These are phyloP conservation scores for Centropyge bicolor DNA, from an alignment of 2,797 vertebrate genomes.

Conservation along the genomic window DNA sequence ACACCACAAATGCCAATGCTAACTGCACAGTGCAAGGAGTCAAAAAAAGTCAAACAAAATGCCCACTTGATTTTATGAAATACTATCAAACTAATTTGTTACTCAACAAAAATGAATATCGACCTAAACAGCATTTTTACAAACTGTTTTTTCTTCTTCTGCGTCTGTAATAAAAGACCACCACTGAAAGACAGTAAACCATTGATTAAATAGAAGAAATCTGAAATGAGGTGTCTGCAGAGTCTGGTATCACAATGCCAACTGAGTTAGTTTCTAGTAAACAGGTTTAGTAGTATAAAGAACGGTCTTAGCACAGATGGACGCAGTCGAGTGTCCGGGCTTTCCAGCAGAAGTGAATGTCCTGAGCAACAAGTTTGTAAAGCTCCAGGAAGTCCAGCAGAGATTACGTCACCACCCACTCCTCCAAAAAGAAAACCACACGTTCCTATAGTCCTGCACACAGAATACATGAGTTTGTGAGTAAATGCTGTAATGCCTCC, in stretches of 20 bases:
- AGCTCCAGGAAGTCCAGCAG: neutral
- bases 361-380: neutral
- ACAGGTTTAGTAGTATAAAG: neutral
- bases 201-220: too few species aligned
- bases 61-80: neutral
- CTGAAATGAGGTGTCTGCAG: too few species aligned
- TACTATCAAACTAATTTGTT: neutral
- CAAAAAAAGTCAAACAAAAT: neutral
- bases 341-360: neutral
- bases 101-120: neutral
- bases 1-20: neutral
- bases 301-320: neutral
- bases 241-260: neutral
- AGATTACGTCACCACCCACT: neutral
- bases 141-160: neutral
- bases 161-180: neutral
- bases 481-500: conserved; percentile 11
- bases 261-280: neutral
- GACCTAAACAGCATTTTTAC: neutral
- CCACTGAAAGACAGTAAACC: neutral
- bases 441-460: neutral
- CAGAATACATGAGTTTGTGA: neutral
- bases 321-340: neutral
- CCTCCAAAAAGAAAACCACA: neutral
- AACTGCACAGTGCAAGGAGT: neutral